phyloP scores from a whole-genome alignment of 2,113 vertebrate species.

The Empidonax alnorum region DNA sequence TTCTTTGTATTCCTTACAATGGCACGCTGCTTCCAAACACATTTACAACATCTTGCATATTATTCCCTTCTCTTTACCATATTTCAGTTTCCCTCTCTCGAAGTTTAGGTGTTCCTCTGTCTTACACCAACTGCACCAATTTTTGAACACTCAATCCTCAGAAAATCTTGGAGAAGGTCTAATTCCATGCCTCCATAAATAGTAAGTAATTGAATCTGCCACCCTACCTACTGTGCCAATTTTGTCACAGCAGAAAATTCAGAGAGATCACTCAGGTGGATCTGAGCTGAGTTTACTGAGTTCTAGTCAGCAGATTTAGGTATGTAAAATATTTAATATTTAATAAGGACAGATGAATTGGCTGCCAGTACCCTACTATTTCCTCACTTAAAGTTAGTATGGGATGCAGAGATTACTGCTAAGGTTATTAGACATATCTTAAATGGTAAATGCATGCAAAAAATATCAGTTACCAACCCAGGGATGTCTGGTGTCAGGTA shows the following conservation, averaged over 20 bases:
- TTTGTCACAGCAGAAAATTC: neutral
- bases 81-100: neutral
- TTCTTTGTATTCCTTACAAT: neutral
- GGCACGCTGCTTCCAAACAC: neutral
- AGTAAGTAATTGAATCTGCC: neutral
- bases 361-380: neutral
- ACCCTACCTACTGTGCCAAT: neutral
- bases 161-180: neutral
- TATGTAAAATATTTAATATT: neutral
- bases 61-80: neutral
- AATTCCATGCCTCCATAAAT: neutral
- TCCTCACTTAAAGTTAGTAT: neutral
- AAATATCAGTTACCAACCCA: neutral
- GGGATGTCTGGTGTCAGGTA: neutral
- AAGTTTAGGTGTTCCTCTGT: neutral
- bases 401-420: neutral
- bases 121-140: neutral
- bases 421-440: neutral
- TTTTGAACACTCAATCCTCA: neutral
- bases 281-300: neutral
- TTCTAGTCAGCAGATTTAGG: neutral
- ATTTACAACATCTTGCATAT: neutral
- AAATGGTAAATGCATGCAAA: neutral
- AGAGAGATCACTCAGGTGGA: neutral
- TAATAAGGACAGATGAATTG: neutral